Evolutionary conservation across 2,888 invertebrate genomes (phyloP), one percentile per base, ranked within the genome.

Genomic region (Drosophila lutescens): DNA sequence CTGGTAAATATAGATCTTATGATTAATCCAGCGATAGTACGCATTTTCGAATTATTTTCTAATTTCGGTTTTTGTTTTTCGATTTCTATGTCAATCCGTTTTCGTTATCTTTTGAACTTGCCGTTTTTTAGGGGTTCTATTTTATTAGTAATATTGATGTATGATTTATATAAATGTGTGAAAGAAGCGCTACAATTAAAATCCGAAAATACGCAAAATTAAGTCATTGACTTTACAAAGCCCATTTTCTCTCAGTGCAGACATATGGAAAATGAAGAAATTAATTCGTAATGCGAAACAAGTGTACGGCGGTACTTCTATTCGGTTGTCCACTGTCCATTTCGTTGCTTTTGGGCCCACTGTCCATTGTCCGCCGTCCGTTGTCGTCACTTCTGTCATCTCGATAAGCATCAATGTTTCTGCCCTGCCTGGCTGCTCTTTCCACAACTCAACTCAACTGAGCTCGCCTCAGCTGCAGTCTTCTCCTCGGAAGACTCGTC

Each of bases 331-430:
- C 53, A 20, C 6, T 46, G 54, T 54, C 51, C 7, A 26, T 15
- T 15, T 56, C 7, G 44, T 17, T 49, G 62, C 36, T 20, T 36
- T 38, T 40, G 23, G 41, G 62, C 17, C 51, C 63, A 38, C 12
- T 57, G 63, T 47, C 62, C 65, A n/a, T 0, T 54, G 63, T 36
- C 67, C 56, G 30, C 10, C 50, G 68, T 58, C 59, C 59, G 47
- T 71, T 74, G 76, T 74, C 80, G 74, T 78, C 77, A 86, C 76
- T 86, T 79, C 79, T 89, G 87, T 84, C 90, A 85, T 84, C 78
- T 79, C 90, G 90, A 89, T 89, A 89, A 89, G 88, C 89, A 89
- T 89, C 89, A 89, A 89, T 90, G 89, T 90, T 89, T 80, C 82
- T 78, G 80, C 79, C 76, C 80, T 78, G 78, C 13, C 66, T 66